A percentile compares a stretch with the other conserved stretches of the same genome.
Evolutionary conservation across 2,797 vertebrate species (phyloP).

Genomic region (Xyrichtys novacula): DNA sequence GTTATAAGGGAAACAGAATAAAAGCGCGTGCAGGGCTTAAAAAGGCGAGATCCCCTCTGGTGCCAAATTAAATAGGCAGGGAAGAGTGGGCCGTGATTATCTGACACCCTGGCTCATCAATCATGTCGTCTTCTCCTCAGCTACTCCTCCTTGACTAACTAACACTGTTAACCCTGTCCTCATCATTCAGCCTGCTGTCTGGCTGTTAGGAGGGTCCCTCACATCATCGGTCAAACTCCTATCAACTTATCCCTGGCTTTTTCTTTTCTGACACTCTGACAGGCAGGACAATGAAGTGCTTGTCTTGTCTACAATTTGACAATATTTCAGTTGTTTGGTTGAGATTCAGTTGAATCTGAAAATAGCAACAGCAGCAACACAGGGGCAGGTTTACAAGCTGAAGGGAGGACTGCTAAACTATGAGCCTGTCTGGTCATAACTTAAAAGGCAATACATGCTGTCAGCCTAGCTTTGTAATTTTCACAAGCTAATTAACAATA

Average conservation of each 20-base stretch:
- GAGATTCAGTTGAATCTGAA: constrained; percentile 36
- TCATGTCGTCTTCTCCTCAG: constrained; percentile 84
- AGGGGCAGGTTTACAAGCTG: not conserved
- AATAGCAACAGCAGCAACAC: constrained; percentile 29
- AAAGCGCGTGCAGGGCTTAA: constrained; percentile 74
- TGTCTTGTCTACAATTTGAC: not conserved
- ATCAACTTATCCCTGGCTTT: constrained; percentile 48
- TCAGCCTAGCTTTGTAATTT: constrained; percentile 4
- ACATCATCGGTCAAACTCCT: constrained; percentile 48
- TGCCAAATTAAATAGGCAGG: constrained; percentile 86
- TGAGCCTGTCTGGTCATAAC: constrained; percentile 24
- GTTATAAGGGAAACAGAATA: constrained; percentile 84
- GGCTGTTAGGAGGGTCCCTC: constrained; percentile 56
- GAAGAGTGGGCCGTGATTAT: constrained; percentile 87
- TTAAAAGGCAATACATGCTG: constrained; percentile 13
- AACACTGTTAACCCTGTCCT: constrained; percentile 82
- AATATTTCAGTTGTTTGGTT: constrained; percentile 22
- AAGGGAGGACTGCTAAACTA: constrained; percentile 9
- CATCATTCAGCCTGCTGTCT: constrained; percentile 75
- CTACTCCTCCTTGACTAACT: constrained; percentile 79
- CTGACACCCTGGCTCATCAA: constrained; percentile 87
- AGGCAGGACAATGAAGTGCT: constrained; percentile 44
- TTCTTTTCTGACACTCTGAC: constrained; percentile 46
- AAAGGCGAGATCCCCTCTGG: constrained; percentile 83
- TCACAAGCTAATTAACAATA: constrained; percentile 17